Base-by-base conservation (phyloP, 2,888 invertebrate genomes). In the Drosophila macrospina region DNA sequence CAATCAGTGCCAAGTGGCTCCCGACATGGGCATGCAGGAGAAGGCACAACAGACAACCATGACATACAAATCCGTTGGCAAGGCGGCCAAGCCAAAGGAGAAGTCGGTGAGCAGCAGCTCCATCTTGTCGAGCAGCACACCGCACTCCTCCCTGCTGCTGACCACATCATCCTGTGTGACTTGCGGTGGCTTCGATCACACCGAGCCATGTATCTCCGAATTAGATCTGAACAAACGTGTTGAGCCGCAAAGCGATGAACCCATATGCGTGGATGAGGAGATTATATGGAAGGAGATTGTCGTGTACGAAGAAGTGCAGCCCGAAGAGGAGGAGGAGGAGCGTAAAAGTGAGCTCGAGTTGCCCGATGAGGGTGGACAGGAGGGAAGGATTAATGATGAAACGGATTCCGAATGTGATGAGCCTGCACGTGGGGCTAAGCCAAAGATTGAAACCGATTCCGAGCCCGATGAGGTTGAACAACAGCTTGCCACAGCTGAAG, bases 141-240 rank as follows among this genome's bases (percentile, higher is more conserved):
- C 75, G 3, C 89, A 88, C 28, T 81, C 79, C 3, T 90, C 90
- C 0, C 24, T 80, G 48, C 63, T 85, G 60, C 24, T 90, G 13
- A 84, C 86, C 4, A 72, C 85, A 5, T 89, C 90, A 4, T 90
- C 90, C 2, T 86, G 87, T 48, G 57, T 86, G 5, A 78, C 78
- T 6, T 86, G 85, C 10, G 76, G 72, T 5, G 80, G 80, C 8
- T 86, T 86, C 26, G 85, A 86, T 6, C 78, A 73, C 32, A 45
- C 74, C 5, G 76, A 75, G 37, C 73, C 87, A 0, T 54, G 78
- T 10, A 42, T 73, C 2, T 63, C 70, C 1, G 88, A 86, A n/a
- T 1, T 83, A 20, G 85, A 85, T 54, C 51, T 86, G 1, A 75
- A 55, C 5, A 86, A 79, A 39, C 81, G 79, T 0, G 52, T 86